Evolutionary conservation across 1,140 invertebrate genomes (phyloP).

Genomic region (Popillia japonica): DNA sequence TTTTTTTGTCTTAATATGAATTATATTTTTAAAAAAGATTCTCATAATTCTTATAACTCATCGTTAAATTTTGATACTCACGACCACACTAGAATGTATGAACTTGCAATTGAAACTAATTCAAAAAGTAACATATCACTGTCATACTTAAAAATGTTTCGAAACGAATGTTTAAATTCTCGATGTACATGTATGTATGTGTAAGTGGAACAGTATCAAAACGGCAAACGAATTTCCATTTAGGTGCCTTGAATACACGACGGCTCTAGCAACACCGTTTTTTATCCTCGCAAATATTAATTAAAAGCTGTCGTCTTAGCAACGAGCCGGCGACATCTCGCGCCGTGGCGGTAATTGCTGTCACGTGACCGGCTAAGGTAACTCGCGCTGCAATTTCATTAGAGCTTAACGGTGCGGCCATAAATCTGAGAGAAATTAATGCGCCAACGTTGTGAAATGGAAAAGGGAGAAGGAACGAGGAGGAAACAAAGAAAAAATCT

Average conservation of each 20-base stretch:
- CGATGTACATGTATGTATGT: neutral
- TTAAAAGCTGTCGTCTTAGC: constrained; percentile 46
- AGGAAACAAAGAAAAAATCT: constrained; percentile 40
- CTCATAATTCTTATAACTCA: too few relatives aligned
- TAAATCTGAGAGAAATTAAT: constrained; percentile 34
- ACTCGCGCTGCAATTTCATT: constrained; percentile 49
- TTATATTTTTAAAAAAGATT: too few relatives aligned
- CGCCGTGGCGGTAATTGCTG: constrained; percentile 47
- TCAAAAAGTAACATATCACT: too few relatives aligned
- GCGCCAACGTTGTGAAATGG: constrained; percentile 23
- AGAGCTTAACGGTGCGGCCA: constrained; percentile 41
- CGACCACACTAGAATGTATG: too few relatives aligned
- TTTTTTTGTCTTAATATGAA: too few relatives aligned
- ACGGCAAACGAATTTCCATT: constrained; percentile 41
- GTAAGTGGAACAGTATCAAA: neutral
- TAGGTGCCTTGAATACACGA: neutral
- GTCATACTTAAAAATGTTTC: too few relatives aligned
- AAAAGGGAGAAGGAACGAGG: constrained; percentile 27
- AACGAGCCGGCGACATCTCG: constrained; percentile 43
- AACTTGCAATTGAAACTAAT: too few relatives aligned
- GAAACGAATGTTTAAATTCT: neutral
- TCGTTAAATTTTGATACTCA: too few relatives aligned
- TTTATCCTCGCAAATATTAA: constrained; percentile 51
- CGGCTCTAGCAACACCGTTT: constrained; percentile 37
- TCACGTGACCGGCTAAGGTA: constrained; percentile 51